A percentile compares a stretch with the other conserved stretches of the same genome.
Evolutionary conservation across 2,113 vertebrate genomes (phyloP).

Genomic region (Suncus etruscus): DNA sequence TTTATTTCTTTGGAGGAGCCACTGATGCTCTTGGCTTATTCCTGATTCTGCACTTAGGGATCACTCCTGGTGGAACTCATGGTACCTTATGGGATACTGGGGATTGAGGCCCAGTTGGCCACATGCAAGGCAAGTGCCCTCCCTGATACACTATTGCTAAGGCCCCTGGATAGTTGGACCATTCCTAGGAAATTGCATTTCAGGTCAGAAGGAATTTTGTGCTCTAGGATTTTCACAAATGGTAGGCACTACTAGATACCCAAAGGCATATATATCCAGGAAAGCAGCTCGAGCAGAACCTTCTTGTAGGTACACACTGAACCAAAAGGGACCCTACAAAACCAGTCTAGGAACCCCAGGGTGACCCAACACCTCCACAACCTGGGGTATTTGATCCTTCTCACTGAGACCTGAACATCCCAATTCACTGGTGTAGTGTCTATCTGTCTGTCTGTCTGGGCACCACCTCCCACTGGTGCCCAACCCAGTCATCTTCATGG

Average conservation of each 20-base stretch:
- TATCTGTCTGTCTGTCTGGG: too few species aligned
- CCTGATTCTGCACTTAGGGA: too few species aligned
- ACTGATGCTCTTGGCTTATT: too few species aligned
- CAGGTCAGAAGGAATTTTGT: constrained; percentile 26
- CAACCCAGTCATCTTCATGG: background rate
- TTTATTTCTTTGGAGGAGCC: too few species aligned
- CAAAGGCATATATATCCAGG: background rate
- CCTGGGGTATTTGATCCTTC: background rate
- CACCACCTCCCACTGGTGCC: background rate
- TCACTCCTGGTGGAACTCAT: too few species aligned
- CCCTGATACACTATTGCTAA: too few species aligned
- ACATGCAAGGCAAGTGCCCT: too few species aligned
- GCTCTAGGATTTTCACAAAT: background rate
- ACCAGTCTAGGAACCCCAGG: too few species aligned
- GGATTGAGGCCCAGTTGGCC: too few species aligned
- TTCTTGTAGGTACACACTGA: background rate
- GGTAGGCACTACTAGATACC: constrained; percentile 17
- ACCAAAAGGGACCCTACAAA: background rate
- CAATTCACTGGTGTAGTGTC: too few species aligned
- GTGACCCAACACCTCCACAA: background rate
- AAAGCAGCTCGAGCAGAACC: background rate
- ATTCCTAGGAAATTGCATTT: constrained; percentile 46
- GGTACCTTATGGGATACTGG: too few species aligned
- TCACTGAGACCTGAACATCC: too few species aligned
- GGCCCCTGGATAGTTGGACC: background rate